phyloP scores from a whole-genome alignment of 2,113 vertebrate genomes.

The Oncorhynchus tshawytscha region DNA sequence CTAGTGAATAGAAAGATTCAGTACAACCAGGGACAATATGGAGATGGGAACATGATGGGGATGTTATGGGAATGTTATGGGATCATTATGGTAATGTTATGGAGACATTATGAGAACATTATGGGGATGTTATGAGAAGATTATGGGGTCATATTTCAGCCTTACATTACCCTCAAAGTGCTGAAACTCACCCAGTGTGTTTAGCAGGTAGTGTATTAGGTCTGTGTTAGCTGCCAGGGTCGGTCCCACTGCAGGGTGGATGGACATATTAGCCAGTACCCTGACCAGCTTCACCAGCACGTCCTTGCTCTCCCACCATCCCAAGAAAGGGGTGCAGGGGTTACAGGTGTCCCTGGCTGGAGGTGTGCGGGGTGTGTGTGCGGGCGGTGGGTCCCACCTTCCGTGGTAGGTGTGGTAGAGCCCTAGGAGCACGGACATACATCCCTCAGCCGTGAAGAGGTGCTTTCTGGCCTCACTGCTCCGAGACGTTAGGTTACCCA shows the following conservation, averaged over 20 bases:
- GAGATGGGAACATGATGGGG: too few relatives aligned
- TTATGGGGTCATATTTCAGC: too few relatives aligned
- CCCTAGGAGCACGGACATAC: slow-evolving; percentile 72
- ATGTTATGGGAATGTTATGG: too few relatives aligned
- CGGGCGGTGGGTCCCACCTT: slow-evolving; percentile 44
- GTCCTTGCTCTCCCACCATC: slow-evolving; percentile 76
- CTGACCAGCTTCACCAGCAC: slow-evolving; percentile 90
- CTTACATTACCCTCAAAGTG: background rate
- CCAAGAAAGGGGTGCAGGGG: slow-evolving; percentile 8
- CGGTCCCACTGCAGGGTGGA: slow-evolving; percentile 78
- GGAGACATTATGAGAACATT: background rate
- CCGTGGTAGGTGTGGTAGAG: slow-evolving; percentile 79
- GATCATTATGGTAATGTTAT: too few relatives aligned
- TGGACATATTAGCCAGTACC: slow-evolving; percentile 87
- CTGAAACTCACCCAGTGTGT: slow-evolving; percentile 79
- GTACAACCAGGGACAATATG: too few relatives aligned
- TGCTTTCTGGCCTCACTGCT: slow-evolving; percentile 74
- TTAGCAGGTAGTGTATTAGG: slow-evolving; percentile 77
- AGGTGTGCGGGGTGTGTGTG: background rate
- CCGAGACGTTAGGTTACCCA: slow-evolving; percentile 89
- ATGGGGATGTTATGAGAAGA: background rate
- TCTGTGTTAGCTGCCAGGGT: slow-evolving; percentile 69
- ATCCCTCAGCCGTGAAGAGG: slow-evolving; percentile 74
- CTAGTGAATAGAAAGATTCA: too few relatives aligned
- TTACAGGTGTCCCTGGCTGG: background rate